These are phyloP conservation scores for Heliconius cydno DNA, from an alignment of 2,888 invertebrate species.

Conservation along the genomic window DNA sequence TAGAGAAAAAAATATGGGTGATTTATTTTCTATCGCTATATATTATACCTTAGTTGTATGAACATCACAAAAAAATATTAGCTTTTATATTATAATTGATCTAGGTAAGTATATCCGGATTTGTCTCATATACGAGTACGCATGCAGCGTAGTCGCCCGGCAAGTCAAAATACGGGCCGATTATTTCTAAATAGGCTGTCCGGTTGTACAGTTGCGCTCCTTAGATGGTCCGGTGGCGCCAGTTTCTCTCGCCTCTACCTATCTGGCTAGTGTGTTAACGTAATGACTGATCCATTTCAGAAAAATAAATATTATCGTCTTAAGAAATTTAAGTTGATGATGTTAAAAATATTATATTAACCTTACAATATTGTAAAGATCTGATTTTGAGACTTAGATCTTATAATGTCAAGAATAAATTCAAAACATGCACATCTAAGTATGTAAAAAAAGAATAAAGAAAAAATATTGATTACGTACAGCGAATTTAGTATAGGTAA, in stretches of 20 bases:
- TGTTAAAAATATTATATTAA: not conserved
- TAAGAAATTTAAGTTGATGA: not conserved
- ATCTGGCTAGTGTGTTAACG: constrained; percentile 40
- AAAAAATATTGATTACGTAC: not conserved
- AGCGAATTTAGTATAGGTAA: not conserved
- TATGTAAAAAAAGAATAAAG: not conserved
- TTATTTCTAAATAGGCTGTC: constrained; percentile 73
- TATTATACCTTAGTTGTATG: not conserved
- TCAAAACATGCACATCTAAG: not conserved
- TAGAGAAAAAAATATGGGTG: too few species aligned
- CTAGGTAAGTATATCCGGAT: constrained; percentile 32
- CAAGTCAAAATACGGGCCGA: constrained; percentile 67
- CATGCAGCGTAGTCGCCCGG: constrained; percentile 52
- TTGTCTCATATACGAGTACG: constrained; percentile 19
- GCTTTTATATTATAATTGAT: constrained; percentile 1
- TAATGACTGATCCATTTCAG: constrained; percentile 39
- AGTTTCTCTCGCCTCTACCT: constrained; percentile 62
- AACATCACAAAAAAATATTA: not conserved
- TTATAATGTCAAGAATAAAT: not conserved
- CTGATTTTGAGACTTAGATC: too few species aligned
- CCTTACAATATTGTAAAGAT: not conserved
- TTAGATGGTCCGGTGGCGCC: constrained; percentile 73
- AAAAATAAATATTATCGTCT: constrained; percentile 20
- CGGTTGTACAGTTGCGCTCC: constrained; percentile 80
- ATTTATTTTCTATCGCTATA: too few species aligned